Evolutionary conservation across 2,888 invertebrate species (phyloP), one percentile per base, ranked within the genome.

Genomic region (Hedychridium roseum): DNA sequence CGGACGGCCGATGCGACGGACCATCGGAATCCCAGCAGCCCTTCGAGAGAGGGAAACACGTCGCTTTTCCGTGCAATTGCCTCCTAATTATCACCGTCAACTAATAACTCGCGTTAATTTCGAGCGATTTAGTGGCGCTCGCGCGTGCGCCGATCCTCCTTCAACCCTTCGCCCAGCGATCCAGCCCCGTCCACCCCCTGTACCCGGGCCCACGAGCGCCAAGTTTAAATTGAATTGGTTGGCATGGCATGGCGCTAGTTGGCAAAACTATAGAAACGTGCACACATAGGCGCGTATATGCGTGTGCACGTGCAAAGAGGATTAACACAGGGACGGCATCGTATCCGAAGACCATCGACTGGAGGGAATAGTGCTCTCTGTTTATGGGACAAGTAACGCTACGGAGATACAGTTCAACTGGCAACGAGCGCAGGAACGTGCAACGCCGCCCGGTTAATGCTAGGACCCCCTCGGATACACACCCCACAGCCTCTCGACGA

Each of bases 191-290:
- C 57, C 46, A 42, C 34, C 23, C 20, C 53, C 47, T 26, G 47
- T 9, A 26, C 14, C 45, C 45, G 48, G 18, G 31, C 43, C 20
- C 46, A 32, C 54, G 58, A 57, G 54, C 55, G 38, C 45, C 68
- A 78, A 78, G 77, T 78, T 78, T 77, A 76, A 78, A 78, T 78
- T 78, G 78, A 78, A 78, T 78, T 75, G 75, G 71, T 67, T 70
- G 68, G 71, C 68, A 71, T 68, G 54, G 68, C 66, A 60, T 57
- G 59, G 59, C 65, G 58, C 63, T 73, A 73, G 72, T 74, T 75
- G 68, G 67, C 64, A 55, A 71, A 73, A 71, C 72, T 74, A 70
- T 70, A 65, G n/a, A n/a, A n/a, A n/a, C 54, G 60, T 64, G 60
- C 58, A 59, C 55, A 40, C 54, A 56, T 56, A 44, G 46, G 49